Conservation (phyloP, 2,888 invertebrate genomes). For the Leucophora obtusa region DNA sequence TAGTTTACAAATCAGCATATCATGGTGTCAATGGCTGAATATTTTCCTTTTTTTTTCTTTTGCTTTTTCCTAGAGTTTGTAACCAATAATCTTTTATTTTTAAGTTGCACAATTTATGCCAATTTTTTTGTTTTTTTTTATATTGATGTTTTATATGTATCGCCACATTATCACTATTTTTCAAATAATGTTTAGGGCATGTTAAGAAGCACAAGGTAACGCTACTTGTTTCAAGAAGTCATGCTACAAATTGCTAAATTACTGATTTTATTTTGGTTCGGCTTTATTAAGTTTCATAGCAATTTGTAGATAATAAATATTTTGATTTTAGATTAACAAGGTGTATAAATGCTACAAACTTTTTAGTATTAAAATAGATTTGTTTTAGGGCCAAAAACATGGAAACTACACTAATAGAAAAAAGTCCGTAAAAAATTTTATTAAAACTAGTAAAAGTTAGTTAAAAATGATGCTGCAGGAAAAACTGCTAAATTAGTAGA, state of each 20-base stretch:
- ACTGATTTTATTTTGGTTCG: slow-evolving; percentile 30
- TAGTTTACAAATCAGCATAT: slow-evolving; percentile 47
- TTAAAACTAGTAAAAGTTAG: no score
- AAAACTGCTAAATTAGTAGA: no score
- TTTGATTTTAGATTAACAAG: slow-evolving; percentile 22
- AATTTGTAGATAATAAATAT: slow-evolving; percentile 35
- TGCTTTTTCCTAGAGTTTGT: slow-evolving; percentile 11
- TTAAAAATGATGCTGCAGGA: no score
- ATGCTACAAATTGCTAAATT: slow-evolving; percentile 52
- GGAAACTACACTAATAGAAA: no score
- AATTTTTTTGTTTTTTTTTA: neutral
- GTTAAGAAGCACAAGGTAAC: slow-evolving; percentile 41
- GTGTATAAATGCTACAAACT: neutral
- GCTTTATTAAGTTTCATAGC: slow-evolving; percentile 12
- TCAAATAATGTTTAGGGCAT: slow-evolving; percentile 49
- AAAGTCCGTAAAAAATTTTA: no score
- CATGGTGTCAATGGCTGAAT: slow-evolving; percentile 43
- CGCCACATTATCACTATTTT: slow-evolving; percentile 57
- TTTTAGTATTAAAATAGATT: neutral
- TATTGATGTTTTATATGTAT: slow-evolving; percentile 38
- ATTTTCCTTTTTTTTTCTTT: slow-evolving; percentile 28
- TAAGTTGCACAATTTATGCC: slow-evolving; percentile 30
- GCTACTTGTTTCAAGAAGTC: slow-evolving; percentile 61
- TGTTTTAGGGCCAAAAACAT: no score
- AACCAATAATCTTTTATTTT: slow-evolving; percentile 25